Conservation (phyloP, 1,140 invertebrate species). For the Apis laboriosa region DNA sequence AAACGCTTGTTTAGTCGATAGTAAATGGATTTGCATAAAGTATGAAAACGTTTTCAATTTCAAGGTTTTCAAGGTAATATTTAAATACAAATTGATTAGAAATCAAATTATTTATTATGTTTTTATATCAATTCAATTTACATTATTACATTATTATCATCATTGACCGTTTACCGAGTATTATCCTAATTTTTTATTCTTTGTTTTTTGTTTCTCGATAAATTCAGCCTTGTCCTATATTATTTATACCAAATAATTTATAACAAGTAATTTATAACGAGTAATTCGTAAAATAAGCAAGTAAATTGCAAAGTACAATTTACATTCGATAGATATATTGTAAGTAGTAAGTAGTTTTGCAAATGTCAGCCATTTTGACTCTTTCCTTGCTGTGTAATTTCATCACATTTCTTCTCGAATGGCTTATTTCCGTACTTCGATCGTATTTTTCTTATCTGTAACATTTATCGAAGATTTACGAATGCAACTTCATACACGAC, state of each 20-base stretch:
- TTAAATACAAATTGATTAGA: too few relatives aligned
- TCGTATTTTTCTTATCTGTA: background rate
- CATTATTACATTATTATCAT: background rate
- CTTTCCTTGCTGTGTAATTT: background rate
- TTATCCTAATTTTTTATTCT: background rate
- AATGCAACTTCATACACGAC: background rate
- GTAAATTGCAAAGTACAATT: too few relatives aligned
- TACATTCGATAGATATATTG: background rate
- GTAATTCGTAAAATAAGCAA: too few relatives aligned
- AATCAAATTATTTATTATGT: too few relatives aligned
- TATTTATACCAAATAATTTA: too few relatives aligned
- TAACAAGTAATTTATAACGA: too few relatives aligned
- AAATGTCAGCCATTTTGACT: background rate
- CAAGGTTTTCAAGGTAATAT: too few relatives aligned
- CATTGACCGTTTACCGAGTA: background rate
- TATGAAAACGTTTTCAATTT: too few relatives aligned
- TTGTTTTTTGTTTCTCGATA: too few relatives aligned
- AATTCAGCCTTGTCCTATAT: background rate
- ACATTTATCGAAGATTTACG: slow-evolving; percentile 7
- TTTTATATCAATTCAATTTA: background rate
- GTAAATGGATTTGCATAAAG: too few relatives aligned
- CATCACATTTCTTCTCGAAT: background rate
- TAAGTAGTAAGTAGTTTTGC: background rate
- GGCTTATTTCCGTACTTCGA: background rate
- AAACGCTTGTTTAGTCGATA: too few relatives aligned